These are phyloP conservation scores for Drosophila ironensis DNA, from an alignment of 1,140 invertebrate species.

Conservation along the genomic window DNA sequence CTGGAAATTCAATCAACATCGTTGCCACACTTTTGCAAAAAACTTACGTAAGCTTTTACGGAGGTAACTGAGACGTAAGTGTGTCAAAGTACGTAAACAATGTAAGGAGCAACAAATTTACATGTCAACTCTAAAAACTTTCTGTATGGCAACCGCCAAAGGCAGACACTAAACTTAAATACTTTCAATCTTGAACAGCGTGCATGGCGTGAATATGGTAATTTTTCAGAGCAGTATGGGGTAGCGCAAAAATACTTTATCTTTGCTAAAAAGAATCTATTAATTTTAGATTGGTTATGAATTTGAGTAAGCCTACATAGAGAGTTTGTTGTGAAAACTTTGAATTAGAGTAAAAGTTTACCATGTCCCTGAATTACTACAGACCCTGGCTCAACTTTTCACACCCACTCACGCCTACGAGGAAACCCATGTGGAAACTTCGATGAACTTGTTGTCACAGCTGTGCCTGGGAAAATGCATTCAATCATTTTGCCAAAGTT, in stretches of 20 bases:
- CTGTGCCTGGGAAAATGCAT: conserved; percentile 63
- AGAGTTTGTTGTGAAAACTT: no score
- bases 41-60: conserved; percentile 31
- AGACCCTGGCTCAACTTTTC: conserved; percentile 41
- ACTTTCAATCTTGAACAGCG: no score
- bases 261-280: no score
- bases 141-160: conserved; percentile 35
- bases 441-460: conserved; percentile 50
- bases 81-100: conserved; percentile 73
- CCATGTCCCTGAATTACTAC: conserved; percentile 36
- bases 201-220: no score
- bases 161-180: conserved; percentile 53
- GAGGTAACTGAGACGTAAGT: conserved; percentile 43
- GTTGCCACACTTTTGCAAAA: conserved; percentile 74
- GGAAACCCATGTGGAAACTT: conserved; percentile 20
- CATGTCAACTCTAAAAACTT: conserved; percentile 62
- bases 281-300: no score
- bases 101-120: conserved; percentile 73
- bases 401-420: neutral
- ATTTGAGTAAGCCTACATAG: no score
- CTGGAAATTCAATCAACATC: conserved; percentile 76
- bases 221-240: no score
- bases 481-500: conserved; percentile 68
- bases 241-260: no score
- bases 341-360: neutral